These are phyloP conservation scores for Hoplias malabaricus DNA, from an alignment of 2,113 vertebrate genomes.

Conservation along the genomic window DNA sequence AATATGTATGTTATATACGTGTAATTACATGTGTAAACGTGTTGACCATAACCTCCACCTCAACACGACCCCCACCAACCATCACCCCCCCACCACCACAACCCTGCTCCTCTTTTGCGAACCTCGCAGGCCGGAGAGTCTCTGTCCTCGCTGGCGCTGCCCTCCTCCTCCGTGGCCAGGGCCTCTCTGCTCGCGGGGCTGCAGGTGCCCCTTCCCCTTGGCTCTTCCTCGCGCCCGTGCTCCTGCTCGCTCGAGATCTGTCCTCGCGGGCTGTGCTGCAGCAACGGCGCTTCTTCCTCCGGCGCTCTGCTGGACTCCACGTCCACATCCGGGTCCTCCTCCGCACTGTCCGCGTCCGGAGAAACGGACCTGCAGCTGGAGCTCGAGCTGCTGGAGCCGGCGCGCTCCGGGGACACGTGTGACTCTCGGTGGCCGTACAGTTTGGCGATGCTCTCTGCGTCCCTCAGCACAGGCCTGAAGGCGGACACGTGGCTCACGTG, in stretches of 20 bases:
- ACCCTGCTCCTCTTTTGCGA: constrained; percentile 46
- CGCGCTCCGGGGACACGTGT: constrained; percentile 88
- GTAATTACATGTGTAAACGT: no score
- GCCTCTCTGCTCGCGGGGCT: constrained; percentile 62
- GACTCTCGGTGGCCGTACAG: constrained; percentile 87
- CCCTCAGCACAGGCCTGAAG: constrained; percentile 91
- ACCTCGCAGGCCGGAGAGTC: constrained; percentile 13
- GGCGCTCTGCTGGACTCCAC: constrained; percentile 87
- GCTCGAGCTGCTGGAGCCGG: constrained; percentile 91
- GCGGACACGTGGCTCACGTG: constrained; percentile 86
- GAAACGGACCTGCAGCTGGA: constrained; percentile 89
- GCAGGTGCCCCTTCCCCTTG: constrained; percentile 76
- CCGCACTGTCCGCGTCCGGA: constrained; percentile 85
- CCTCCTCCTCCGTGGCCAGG: neutral
- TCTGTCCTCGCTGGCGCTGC: constrained; percentile 66
- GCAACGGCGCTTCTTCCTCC: constrained; percentile 83
- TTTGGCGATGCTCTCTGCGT: constrained; percentile 91
- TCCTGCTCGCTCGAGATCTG: constrained; percentile 53
- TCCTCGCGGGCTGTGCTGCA: constrained; percentile 59
- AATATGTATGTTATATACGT: no score
- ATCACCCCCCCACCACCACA: no score
- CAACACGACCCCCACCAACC: no score
- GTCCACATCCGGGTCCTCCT: constrained; percentile 91
- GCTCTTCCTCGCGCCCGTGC: no score
- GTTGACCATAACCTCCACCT: no score